phyloP scores from a whole-genome alignment of 2,888 invertebrate genomes.

The Macrophya alboannulata region DNA sequence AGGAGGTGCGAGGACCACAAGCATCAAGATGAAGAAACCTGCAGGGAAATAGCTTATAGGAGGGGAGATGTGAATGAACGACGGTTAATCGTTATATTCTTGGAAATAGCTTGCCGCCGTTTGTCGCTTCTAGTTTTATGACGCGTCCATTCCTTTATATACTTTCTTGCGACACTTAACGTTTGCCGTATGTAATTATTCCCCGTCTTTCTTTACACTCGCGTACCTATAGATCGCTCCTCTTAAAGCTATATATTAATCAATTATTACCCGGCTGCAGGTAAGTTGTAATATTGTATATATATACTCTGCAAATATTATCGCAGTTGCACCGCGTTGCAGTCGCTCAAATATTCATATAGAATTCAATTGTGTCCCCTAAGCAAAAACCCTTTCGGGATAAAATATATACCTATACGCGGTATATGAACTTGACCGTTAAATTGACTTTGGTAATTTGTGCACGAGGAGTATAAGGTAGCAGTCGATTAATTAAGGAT shows the following conservation, averaged over 20 bases:
- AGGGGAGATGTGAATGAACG: slow-evolving; percentile 57
- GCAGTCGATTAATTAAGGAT: slow-evolving; percentile 46
- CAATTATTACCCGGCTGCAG: background rate
- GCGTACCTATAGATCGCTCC: background rate
- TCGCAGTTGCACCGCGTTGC: too few species aligned
- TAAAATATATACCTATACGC: background rate
- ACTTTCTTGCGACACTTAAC: slow-evolving; percentile 49
- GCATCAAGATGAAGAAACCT: slow-evolving; percentile 15
- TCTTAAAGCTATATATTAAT: background rate
- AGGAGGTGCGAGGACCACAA: background rate
- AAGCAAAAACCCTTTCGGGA: background rate
- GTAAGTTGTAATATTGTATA: background rate
- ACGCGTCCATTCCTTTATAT: slow-evolving; percentile 26
- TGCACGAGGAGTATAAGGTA: background rate
- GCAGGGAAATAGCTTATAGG: slow-evolving; percentile 5
- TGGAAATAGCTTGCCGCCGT: slow-evolving; percentile 47
- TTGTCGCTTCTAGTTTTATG: slow-evolving; percentile 49
- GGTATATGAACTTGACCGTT: slow-evolving; percentile 13
- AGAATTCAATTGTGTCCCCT: background rate
- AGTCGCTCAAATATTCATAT: too few species aligned
- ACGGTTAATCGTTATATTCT: slow-evolving; percentile 57
- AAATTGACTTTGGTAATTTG: slow-evolving; percentile 14
- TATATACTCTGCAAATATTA: too few species aligned
- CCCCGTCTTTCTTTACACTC: background rate
- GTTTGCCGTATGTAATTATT: slow-evolving; percentile 26